Base-by-base conservation (phyloP, 92 coral and sea anemone species). In the Heteractis magnifica region DNA sequence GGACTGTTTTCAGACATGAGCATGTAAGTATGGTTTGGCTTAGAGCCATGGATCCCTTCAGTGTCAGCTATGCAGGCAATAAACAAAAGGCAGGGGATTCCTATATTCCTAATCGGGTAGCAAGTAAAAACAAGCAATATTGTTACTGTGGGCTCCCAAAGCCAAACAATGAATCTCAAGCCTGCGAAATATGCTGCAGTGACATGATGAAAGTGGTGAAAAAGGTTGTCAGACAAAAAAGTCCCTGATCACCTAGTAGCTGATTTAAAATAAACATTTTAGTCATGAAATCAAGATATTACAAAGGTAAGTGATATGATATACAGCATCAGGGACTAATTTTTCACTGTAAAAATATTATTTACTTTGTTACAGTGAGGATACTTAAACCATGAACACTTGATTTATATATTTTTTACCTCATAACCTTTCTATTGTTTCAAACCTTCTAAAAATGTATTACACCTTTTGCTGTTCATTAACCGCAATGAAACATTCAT, bases 71-170 rank as follows among this genome's bases (percentile, higher is more conserved):
- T 71, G 76, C 48, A 55, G 76, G 86, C 70, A 81, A 79, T n/a
- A 59, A 82, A 76, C 82, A 73, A 26, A 83, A 76, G 14, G 59
- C 20, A 71, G 26, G 49, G 44, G 7, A 75, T n/a, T 76, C 83
- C 34, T 81, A 82, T 65, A 76, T 86, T 65, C 90, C 90, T 18
- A 83, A 82, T 51, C 48, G 76, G 55, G 90, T 82, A 52, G 11
- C 79, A 49, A 44, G 14, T 12, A 60, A 55, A 71, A 68, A 80
- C 65, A 78, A 41, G 16, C 56, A 72, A 44, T 86, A 86, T 75
- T 90, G 90, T 81, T 78, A 77, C 72, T 90, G 92, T 78, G 92
- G 92, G 77, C 86, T 82, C 72, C 52, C 65, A 65, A 86, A 86
- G 76, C 55, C 85, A 51, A 65, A 41, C 56, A 44, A 64, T 58